A percentile compares a stretch with the other conserved stretches of the same genome.
Conservation (phyloP, 2,797 vertebrate species). For the Triplophysa bombifrons region DNA sequence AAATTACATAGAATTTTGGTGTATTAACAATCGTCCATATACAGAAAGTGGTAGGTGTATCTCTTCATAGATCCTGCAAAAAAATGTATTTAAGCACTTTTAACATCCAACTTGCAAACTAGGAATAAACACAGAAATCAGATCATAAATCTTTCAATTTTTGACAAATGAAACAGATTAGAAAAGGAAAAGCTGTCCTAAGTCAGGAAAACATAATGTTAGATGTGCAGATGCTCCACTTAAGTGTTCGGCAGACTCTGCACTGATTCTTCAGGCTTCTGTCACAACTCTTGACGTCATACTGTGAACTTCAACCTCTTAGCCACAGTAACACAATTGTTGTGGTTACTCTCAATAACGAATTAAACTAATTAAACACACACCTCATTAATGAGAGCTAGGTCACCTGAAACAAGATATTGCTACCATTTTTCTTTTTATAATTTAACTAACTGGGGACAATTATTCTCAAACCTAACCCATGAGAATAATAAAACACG, state of each 20-base stretch:
- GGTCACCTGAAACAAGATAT: not conserved
- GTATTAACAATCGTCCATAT: not conserved
- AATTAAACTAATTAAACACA: not conserved
- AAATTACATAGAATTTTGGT: not conserved
- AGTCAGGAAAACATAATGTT: not conserved
- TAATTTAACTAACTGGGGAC: too few relatives aligned
- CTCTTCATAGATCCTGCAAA: not conserved
- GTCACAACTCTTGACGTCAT: not conserved
- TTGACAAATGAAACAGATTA: too few relatives aligned
- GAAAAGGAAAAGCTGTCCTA: too few relatives aligned
- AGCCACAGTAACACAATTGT: not conserved
- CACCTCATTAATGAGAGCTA: not conserved
- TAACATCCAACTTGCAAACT: not conserved
- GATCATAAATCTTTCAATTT: not conserved
- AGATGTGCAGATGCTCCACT: too few relatives aligned
- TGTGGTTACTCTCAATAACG: not conserved
- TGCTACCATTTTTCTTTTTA: not conserved
- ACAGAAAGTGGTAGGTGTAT: not conserved
- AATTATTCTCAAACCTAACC: too few relatives aligned
- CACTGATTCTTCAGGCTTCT: not conserved
- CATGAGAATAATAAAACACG: not conserved
- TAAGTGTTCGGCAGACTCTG: too few relatives aligned
- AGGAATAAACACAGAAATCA: not conserved
- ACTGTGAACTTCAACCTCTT: not conserved
- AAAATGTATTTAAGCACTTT: not conserved